Conservation (phyloP, 2,888 invertebrate genomes). For the Tachina fera region DNA sequence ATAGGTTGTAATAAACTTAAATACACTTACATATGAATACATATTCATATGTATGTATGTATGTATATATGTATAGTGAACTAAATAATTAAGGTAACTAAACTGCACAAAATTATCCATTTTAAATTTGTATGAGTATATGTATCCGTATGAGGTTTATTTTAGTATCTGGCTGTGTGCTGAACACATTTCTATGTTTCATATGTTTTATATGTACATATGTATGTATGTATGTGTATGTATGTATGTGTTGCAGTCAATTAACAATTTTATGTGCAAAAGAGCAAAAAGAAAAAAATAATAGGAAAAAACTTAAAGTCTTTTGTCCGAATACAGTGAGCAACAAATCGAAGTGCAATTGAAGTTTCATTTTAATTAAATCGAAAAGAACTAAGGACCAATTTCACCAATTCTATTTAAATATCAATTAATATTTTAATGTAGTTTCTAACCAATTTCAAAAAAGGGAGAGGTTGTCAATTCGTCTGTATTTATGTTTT, state of each 20-base stretch:
- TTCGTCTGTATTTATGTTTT: no score
- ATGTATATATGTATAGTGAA: neutral
- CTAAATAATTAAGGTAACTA: constrained; percentile 63
- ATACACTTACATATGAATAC: constrained; percentile 12
- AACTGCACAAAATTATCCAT: constrained; percentile 27
- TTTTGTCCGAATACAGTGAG: constrained; percentile 37
- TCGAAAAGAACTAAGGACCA: no score
- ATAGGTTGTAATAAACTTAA: constrained; percentile 62
- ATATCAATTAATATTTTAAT: no score
- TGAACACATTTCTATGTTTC: constrained; percentile 36
- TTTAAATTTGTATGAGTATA: constrained; percentile 13
- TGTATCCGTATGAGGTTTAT: neutral
- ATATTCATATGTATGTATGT: neutral
- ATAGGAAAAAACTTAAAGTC: neutral
- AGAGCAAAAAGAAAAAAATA: constrained; percentile 19
- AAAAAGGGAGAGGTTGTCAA: no score
- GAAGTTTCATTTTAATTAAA: neutral
- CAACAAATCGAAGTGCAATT: neutral
- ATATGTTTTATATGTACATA: constrained; percentile 29
- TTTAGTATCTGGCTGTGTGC: constrained; percentile 43
- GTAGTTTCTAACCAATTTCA: no score
- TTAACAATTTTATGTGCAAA: constrained; percentile 65
- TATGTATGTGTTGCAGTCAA: constrained; percentile 56
- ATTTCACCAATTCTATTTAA: no score
- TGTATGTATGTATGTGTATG: neutral